Conservation (phyloP, 2,797 vertebrate genomes). For the Podarcis siculus region DNA sequence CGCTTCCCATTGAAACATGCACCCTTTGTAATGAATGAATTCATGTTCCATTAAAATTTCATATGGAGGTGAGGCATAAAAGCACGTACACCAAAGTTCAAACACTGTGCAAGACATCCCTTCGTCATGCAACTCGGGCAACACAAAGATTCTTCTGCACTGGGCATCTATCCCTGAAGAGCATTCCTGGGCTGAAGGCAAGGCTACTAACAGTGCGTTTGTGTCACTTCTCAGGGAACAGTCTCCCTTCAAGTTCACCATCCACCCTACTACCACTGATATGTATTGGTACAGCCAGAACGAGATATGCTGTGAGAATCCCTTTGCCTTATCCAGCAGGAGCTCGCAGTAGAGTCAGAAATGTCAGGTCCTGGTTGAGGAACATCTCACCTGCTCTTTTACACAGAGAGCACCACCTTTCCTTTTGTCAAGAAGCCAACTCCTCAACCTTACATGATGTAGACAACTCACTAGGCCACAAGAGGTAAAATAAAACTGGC, state of each 20-base stretch:
- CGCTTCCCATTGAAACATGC: not conserved
- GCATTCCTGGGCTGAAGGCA: not conserved
- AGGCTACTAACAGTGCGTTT: not conserved
- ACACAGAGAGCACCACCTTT: not conserved
- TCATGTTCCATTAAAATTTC: not conserved
- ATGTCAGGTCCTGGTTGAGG: not conserved
- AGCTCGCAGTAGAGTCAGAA: not conserved
- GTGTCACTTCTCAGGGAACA: not conserved
- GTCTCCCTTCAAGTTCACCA: not conserved
- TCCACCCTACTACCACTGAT: not conserved
- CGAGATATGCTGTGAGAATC: not conserved
- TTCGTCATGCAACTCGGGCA: not conserved
- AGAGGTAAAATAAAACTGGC: not conserved
- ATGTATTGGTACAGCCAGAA: not conserved
- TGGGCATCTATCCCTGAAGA: not conserved
- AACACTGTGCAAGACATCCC: not conserved
- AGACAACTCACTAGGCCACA: not conserved
- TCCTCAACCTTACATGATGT: not conserved
- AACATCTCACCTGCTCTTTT: not conserved
- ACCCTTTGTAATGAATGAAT: not conserved
- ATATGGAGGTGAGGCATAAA: not conserved
- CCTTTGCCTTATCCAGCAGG: not conserved
- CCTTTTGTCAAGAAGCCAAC: not conserved
- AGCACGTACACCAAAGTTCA: not conserved
- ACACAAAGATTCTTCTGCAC: not conserved